A percentile compares a stretch with the other conserved stretches of the same genome.
Evolutionary conservation across 2,797 vertebrate genomes (phyloP).

Genomic region (Fistularia tabacaria): DNA sequence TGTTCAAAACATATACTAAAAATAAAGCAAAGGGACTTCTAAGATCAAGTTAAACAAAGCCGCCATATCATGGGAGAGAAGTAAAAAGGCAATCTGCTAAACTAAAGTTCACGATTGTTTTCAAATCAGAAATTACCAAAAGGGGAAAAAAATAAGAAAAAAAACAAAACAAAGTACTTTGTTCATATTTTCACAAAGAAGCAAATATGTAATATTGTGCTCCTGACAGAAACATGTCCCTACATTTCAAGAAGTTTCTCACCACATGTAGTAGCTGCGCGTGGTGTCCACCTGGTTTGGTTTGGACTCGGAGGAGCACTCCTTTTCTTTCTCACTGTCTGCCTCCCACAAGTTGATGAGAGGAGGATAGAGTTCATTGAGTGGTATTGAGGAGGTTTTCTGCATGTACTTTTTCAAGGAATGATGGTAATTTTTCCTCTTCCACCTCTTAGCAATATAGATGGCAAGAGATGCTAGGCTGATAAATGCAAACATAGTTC

Average conservation of each 20-base stretch:
- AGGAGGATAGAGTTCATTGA: conserved; percentile 95
- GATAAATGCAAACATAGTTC: conserved; percentile 87
- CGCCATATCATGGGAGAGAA: conserved; percentile 71
- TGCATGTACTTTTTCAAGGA: conserved; percentile 99
- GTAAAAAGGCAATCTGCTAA: conserved; percentile 84
- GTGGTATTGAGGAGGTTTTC: conserved; percentile 95
- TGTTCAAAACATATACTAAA: conserved; percentile 76
- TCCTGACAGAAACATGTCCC: conserved; percentile 66
- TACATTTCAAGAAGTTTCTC: conserved; percentile 53
- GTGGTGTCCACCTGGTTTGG: conserved; percentile 94
- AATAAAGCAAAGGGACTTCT: conserved; percentile 81
- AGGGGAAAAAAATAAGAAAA: conserved; percentile 64
- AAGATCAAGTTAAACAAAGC: conserved; percentile 78
- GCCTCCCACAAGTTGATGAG: conserved; percentile 98
- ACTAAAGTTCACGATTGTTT: conserved; percentile 81
- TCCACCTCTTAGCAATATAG: conserved; percentile 89
- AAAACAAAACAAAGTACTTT: conserved; percentile 28
- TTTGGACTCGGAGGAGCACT: conserved; percentile 86
- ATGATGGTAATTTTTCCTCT: conserved; percentile 97
- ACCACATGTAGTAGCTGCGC: conserved; percentile 99
- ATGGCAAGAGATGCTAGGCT: conserved; percentile 84
- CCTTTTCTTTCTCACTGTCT: conserved; percentile 95
- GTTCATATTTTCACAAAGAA: conserved; percentile 86
- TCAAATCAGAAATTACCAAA: conserved; percentile 29
- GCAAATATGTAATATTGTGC: conserved; percentile 85